A percentile compares a stretch with the other conserved stretches of the same genome.
These are phyloP conservation scores for Hypena proboscidalis DNA, from an alignment of 2,888 invertebrate genomes.

Conservation along the genomic window DNA sequence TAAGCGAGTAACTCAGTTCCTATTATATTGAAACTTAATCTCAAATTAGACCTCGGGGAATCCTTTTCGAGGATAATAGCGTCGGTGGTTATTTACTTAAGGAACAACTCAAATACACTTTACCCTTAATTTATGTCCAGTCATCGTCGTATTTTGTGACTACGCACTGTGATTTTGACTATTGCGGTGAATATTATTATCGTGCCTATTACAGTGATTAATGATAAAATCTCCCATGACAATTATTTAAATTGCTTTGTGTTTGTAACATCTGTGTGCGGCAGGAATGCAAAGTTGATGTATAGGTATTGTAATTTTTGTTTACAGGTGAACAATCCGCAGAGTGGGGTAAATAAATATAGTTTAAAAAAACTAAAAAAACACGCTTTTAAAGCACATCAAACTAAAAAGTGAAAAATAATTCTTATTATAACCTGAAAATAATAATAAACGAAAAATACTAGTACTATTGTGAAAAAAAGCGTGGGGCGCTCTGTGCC, in stretches of 20 bases:
- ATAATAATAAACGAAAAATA: too few relatives aligned
- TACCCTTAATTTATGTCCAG: slow-evolving; percentile 13
- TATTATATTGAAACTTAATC: slow-evolving; percentile 7
- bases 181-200: slow-evolving; percentile 4
- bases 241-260: slow-evolving; percentile 6
- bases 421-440: too few relatives aligned
- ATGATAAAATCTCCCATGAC: background rate
- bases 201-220: slow-evolving; percentile 9
- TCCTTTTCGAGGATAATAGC: slow-evolving; percentile 4
- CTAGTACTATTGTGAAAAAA: too few relatives aligned
- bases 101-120: slow-evolving; percentile 16
- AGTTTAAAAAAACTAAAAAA: too few relatives aligned
- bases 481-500: too few relatives aligned
- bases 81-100: slow-evolving; percentile 11
- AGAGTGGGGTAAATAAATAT: too few relatives aligned
- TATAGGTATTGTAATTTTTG: too few relatives aligned
- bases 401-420: too few relatives aligned
- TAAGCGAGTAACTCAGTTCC: background rate
- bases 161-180: slow-evolving; percentile 5
- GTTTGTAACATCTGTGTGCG: slow-evolving; percentile 1
- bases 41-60: slow-evolving; percentile 1
- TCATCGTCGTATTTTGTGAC: slow-evolving; percentile 10
- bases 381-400: too few relatives aligned
- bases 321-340: too few relatives aligned
- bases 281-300: background rate